Evolutionary conservation across 1,140 invertebrate species (phyloP).

Genomic region (Procambarus virginalis): DNA sequence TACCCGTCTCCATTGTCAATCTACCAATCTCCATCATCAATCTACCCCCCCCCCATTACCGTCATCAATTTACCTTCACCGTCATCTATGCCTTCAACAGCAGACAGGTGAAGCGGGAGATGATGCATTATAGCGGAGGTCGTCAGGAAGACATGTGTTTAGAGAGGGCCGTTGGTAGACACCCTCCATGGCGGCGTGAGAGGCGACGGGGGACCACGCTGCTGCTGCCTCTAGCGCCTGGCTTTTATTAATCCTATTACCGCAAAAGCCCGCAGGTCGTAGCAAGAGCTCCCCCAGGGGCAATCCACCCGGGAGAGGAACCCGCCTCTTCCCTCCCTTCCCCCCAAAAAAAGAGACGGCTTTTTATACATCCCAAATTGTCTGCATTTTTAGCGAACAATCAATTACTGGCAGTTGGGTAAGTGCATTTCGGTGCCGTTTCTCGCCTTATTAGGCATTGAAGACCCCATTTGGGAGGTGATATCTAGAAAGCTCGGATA

Average conservation of each 20-base stretch:
- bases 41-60: too few species aligned
- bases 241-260: conserved; percentile 62
- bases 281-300: conserved; percentile 28
- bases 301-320: not conserved
- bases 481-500: conserved; percentile 43
- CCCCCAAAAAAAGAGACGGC: conserved; percentile 4
- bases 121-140: too few species aligned
- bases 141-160: too few species aligned
- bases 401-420: conserved; percentile 52
- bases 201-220: too few species aligned
- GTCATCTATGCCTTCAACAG: too few species aligned
- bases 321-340: not conserved
- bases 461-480: conserved; percentile 54
- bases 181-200: not conserved
- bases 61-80: too few species aligned
- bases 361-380: conserved; percentile 50
- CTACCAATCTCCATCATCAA: too few species aligned
- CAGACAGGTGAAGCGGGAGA: too few species aligned
- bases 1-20: too few species aligned
- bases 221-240: conserved; percentile 16
- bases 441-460: conserved; percentile 60
- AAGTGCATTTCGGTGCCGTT: conserved; percentile 50
- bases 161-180: not conserved
- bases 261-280: conserved; percentile 42
- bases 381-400: conserved; percentile 59